Evolutionary conservation across 2,888 invertebrate species (phyloP), one percentile per base, ranked within the genome.

Genomic region (Celastrina argiolus): DNA sequence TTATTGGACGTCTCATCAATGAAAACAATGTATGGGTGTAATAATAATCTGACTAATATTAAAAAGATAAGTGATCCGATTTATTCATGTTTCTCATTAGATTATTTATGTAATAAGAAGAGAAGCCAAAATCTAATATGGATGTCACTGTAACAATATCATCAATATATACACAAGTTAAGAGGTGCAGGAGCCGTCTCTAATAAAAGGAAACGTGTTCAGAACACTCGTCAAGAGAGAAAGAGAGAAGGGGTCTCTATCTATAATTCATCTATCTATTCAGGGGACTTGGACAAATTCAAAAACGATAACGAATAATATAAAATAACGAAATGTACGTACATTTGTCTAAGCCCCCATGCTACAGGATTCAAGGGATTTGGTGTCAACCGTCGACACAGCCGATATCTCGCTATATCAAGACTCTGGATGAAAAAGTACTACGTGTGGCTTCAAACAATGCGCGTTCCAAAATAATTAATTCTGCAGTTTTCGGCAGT

Each of bases 141-240:
- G 28, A 58, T 58, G 58, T 31, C 18, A 16, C 31, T 31, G 28
- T 58, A 8, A 39, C 56, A 28, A 61, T 61, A 61, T 65, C 65
- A 59, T 58, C 58, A 31, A 65, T 65, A 58, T 65, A 65, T 58
- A 67, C 63, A 64, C 66, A 66, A 69, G 68, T 70, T 69, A 67
- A 69, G 70, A 70, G 70, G 71, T 67, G 70, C 70, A 68, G 71
- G 64, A 66, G 68, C 45, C 67, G 65, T 56, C 14, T 67, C 67
- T 64, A 65, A 36, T 64, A 22, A 61, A 61, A 61, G 39, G 61
- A 61, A 61, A 61, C 16, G 61, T 61, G 61, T 61, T 61, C 22
- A 61, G 16, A 61, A 61, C 61, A 61, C 51, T 51, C 41, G 65
- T 56, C 61, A 64, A 45, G 63, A 69, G 68, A 56, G 56, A 45